These are phyloP conservation scores for Zelleria hepariella DNA, from an alignment of 2,888 invertebrate genomes.

Conservation along the genomic window DNA sequence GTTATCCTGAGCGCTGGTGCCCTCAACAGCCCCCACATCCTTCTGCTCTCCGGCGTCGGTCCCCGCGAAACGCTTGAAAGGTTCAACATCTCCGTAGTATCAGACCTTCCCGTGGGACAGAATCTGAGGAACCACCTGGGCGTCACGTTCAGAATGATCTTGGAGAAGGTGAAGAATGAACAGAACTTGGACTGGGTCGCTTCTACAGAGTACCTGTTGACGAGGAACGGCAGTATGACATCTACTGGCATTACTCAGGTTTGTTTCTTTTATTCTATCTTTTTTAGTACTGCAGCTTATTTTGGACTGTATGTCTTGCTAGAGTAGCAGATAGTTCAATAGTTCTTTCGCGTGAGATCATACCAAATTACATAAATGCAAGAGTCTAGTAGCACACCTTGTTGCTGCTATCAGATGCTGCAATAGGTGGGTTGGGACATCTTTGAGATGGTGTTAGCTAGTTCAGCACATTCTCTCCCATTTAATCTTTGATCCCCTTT, in stretches of 20 bases:
- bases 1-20: constrained; percentile 75
- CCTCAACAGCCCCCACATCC: constrained; percentile 74
- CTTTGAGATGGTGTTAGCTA: too few species aligned
- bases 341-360: too few species aligned
- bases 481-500: too few species aligned
- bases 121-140: constrained; percentile 76
- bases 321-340: too few species aligned
- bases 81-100: constrained; percentile 66
- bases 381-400: too few species aligned
- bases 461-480: too few species aligned
- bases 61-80: constrained; percentile 63
- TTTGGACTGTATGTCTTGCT: too few species aligned
- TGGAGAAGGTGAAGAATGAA: constrained; percentile 53
- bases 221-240: constrained; percentile 71
- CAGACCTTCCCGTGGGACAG: constrained; percentile 75
- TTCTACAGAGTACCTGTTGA: constrained; percentile 67
- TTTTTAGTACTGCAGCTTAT: too few species aligned
- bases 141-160: constrained; percentile 62
- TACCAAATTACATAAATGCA: too few species aligned
- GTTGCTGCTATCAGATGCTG: too few species aligned
- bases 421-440: too few species aligned
- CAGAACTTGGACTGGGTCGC: constrained; percentile 71
- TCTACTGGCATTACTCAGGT: constrained; percentile 76
- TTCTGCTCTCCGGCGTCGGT: constrained; percentile 76
- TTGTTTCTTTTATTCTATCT: too few species aligned